phyloP scores from a whole-genome alignment of 1,140 invertebrate genomes.

The Hyphantria cunea region DNA sequence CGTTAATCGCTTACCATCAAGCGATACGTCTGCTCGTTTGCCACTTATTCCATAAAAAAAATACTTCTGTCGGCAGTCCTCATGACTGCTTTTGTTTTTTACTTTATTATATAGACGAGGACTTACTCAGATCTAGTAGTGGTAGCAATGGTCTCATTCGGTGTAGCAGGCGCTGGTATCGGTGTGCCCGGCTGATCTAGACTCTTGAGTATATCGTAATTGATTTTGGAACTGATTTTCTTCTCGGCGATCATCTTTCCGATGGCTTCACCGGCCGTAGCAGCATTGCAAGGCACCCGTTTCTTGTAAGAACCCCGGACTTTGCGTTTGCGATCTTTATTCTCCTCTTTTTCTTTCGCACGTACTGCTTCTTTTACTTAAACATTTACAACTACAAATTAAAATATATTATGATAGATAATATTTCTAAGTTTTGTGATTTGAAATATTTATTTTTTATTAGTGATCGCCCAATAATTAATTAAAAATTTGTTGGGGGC shows the following conservation, averaged over 20 bases:
- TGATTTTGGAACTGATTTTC: slow-evolving; percentile 97
- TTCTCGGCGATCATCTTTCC: slow-evolving; percentile 97
- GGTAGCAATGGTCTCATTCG: slow-evolving; percentile 33
- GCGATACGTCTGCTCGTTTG: no score
- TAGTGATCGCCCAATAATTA: no score
- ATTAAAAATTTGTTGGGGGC: no score
- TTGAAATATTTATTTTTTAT: no score
- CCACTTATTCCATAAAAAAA: no score
- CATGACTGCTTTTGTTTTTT: no score
- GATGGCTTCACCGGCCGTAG: slow-evolving; percentile 95
- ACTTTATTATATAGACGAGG: neutral
- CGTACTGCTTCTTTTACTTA: slow-evolving; percentile 90
- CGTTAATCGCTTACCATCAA: no score
- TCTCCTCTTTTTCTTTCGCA: slow-evolving; percentile 88
- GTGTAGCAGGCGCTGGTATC: slow-evolving; percentile 37
- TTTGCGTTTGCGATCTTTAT: slow-evolving; percentile 89
- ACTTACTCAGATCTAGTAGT: slow-evolving; percentile 23
- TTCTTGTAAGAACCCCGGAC: slow-evolving; percentile 80
- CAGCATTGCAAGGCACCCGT: slow-evolving; percentile 84
- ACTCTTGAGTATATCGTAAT: slow-evolving; percentile 97
- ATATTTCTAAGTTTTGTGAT: no score
- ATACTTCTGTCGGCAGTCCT: no score
- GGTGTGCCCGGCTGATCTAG: slow-evolving; percentile 83
- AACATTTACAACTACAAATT: slow-evolving; percentile 37
- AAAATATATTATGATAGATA: slow-evolving; percentile 5